A percentile compares a stretch with the other conserved stretches of the same genome.
Evolutionary conservation across 2,113 vertebrate genomes (phyloP).

Genomic region (Laticauda laticaudata): DNA sequence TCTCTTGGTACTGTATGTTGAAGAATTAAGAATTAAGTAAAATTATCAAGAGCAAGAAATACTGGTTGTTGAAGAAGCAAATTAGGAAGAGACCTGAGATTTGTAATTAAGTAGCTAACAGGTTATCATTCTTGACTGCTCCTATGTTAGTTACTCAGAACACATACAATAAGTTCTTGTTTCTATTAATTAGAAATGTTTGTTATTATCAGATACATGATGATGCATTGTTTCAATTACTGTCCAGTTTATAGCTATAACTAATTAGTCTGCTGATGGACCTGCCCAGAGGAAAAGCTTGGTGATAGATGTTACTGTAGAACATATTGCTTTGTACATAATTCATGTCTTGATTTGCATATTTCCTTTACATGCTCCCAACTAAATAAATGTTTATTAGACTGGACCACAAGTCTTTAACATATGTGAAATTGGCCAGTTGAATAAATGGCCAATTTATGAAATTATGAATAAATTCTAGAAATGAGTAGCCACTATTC

Average conservation of each 20-base stretch:
- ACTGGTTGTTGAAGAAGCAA: not conserved
- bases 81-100: not conserved
- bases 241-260: constrained; percentile 13
- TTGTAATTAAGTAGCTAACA: not conserved
- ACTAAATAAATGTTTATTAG: not conserved
- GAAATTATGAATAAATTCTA: not conserved
- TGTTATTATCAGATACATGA: not conserved
- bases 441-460: not conserved
- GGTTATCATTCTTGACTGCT: not conserved
- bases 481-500: not conserved
- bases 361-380: not conserved
- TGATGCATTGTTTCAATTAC: constrained; percentile 23
- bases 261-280: constrained; percentile 19
- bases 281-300: constrained; percentile 4
- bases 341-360: not conserved
- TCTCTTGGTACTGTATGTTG: not conserved
- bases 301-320: constrained; percentile 9
- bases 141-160: not conserved
- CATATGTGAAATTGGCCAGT: not conserved
- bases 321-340: not conserved
- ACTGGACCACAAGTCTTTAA: not conserved
- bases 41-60: not conserved
- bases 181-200: not conserved
- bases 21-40: not conserved
- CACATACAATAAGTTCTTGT: not conserved